Conservation (phyloP, 2,797 vertebrate genomes). For the Pelochelys cantorii region DNA sequence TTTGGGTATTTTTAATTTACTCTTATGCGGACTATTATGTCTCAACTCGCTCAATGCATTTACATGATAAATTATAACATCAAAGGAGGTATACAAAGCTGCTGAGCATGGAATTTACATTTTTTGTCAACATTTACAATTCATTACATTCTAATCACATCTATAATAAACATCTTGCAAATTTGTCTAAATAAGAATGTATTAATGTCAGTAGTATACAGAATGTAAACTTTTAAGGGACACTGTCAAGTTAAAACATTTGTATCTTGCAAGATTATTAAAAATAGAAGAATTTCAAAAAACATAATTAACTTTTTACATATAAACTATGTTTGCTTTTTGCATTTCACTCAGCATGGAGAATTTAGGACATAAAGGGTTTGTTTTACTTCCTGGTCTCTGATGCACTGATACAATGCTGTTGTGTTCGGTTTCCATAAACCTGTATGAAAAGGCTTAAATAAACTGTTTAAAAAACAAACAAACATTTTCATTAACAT, state of each 20-base stretch:
- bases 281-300: not conserved
- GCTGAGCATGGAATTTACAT: slow-evolving; percentile 44
- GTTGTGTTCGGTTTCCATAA: not conserved
- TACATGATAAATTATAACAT: slow-evolving; percentile 56
- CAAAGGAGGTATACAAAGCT: slow-evolving; percentile 20
- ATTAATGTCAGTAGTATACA: slow-evolving; percentile 60
- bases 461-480: slow-evolving; percentile 62
- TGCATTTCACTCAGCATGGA: not conserved
- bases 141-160: slow-evolving; percentile 37
- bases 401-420: not conserved
- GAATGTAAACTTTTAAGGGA: slow-evolving; percentile 34
- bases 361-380: not conserved
- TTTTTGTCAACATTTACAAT: slow-evolving; percentile 46
- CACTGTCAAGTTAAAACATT: slow-evolving; percentile 47
- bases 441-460: not conserved
- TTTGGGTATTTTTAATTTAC: slow-evolving; percentile 18
- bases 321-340: not conserved
- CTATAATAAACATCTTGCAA: not conserved
- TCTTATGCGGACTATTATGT: slow-evolving; percentile 13
- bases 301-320: not conserved
- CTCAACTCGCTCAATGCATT: not conserved
- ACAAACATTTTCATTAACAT: slow-evolving; percentile 17
- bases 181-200: slow-evolving; percentile 29
- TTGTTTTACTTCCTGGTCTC: not conserved
- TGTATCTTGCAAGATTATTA: slow-evolving; percentile 33